These are phyloP conservation scores for Sebastes dallii DNA, from an alignment of 2,797 vertebrate species.

Conservation along the genomic window DNA sequence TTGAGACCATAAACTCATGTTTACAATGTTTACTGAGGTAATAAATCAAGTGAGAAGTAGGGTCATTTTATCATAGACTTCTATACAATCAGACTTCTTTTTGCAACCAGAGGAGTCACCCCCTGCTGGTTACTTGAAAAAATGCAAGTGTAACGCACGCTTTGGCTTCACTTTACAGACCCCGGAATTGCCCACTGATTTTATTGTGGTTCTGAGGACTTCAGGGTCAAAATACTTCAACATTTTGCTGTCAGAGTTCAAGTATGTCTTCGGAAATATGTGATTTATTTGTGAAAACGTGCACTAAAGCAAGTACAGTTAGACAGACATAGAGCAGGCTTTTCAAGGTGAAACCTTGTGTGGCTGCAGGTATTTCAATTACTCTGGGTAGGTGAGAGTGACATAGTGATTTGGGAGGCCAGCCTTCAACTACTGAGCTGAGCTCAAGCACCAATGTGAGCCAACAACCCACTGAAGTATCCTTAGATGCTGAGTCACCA, in stretches of 20 bases:
- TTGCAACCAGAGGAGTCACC: no score
- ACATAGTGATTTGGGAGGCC: constrained; percentile 25
- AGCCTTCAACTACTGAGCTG: constrained; percentile 21
- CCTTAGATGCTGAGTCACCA: constrained; percentile 14
- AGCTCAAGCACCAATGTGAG: constrained; percentile 26
- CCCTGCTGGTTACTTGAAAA: no score
- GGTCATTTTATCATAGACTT: no score
- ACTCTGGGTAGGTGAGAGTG: constrained; percentile 18
- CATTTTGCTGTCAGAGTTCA: not conserved
- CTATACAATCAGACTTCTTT: no score
- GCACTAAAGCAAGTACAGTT: not conserved
- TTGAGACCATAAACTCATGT: no score
- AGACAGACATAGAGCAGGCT: not conserved
- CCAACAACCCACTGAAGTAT: constrained; percentile 30
- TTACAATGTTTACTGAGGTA: no score
- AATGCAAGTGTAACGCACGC: no score
- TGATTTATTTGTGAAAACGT: constrained; percentile 12
- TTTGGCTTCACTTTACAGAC: no score
- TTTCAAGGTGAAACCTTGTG: constrained; percentile 3
- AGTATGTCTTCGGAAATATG: not conserved
- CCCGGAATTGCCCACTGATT: not conserved
- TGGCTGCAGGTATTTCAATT: constrained; percentile 34
- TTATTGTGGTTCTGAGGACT: not conserved
- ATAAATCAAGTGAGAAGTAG: no score
- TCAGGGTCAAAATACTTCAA: not conserved